A percentile compares a stretch with the other conserved stretches of the same genome.
Evolutionary conservation across 2,113 vertebrate genomes (phyloP).

Genomic region (Pedionomus torquatus): DNA sequence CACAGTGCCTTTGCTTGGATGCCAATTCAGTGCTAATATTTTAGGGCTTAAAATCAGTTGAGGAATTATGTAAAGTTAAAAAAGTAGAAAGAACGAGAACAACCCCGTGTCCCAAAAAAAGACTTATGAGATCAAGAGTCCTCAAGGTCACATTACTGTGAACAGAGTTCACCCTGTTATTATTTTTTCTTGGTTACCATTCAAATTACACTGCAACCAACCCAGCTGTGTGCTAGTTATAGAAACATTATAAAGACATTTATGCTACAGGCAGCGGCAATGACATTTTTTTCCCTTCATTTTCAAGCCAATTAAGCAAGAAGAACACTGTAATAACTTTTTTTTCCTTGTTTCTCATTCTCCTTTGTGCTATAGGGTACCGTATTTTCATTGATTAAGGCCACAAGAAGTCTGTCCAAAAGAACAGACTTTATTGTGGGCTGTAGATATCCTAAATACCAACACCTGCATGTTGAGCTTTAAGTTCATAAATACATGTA

Average conservation of each 20-base stretch:
- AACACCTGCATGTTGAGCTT: background rate
- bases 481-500: background rate
- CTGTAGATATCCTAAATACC: background rate
- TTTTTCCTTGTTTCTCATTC: background rate
- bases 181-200: conserved; percentile 16
- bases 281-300: background rate
- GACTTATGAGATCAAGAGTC: background rate
- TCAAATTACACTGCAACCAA: conserved; percentile 23
- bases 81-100: background rate
- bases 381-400: background rate
- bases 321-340: background rate
- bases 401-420: background rate
- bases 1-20: background rate
- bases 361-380: background rate
- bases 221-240: conserved; percentile 38
- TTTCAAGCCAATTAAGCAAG: conserved; percentile 29
- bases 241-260: conserved; percentile 6
- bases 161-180: background rate
- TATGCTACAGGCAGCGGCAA: conserved; percentile 3
- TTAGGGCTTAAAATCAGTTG: background rate
- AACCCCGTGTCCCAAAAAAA: background rate
- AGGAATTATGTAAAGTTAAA: background rate
- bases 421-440: background rate
- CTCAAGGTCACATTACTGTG: background rate
- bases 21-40: background rate